Conservation (phyloP, 2,113 vertebrate genomes). For the Saguinus midas region DNA sequence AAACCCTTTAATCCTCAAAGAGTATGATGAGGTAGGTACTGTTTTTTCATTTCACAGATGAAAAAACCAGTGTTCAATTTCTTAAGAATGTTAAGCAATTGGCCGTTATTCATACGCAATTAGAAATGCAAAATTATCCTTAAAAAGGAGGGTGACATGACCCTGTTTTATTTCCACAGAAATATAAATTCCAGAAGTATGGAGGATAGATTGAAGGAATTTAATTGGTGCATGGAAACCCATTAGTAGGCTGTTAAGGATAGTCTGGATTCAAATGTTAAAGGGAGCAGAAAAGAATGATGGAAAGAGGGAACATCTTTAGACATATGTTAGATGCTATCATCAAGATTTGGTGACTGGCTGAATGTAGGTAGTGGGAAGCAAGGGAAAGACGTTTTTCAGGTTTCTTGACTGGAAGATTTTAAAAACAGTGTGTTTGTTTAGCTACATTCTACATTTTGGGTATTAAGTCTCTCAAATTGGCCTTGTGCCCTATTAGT, state of each 20-base stretch:
- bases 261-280: neutral
- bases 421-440: neutral
- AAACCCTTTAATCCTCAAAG: neutral
- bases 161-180: neutral
- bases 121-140: neutral
- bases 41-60: neutral
- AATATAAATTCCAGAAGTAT: neutral
- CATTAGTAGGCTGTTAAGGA: neutral
- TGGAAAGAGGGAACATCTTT: neutral
- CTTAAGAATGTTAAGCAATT: neutral
- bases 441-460: conserved; percentile 17
- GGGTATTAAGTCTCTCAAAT: conserved; percentile 33
- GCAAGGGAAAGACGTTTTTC: neutral
- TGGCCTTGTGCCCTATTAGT: conserved; percentile 57
- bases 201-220: neutral
- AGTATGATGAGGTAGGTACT: neutral
- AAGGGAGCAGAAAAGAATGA: neutral
- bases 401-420: neutral
- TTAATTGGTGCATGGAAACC: neutral
- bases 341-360: neutral
- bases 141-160: neutral
- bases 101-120: neutral
- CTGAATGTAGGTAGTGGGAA: neutral
- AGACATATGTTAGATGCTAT: neutral
- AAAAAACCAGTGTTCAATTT: neutral